Evolutionary conservation across 2,888 invertebrate genomes (phyloP), one percentile per base, ranked within the genome.

Genomic region (Sinohyriopsis cumingii): DNA sequence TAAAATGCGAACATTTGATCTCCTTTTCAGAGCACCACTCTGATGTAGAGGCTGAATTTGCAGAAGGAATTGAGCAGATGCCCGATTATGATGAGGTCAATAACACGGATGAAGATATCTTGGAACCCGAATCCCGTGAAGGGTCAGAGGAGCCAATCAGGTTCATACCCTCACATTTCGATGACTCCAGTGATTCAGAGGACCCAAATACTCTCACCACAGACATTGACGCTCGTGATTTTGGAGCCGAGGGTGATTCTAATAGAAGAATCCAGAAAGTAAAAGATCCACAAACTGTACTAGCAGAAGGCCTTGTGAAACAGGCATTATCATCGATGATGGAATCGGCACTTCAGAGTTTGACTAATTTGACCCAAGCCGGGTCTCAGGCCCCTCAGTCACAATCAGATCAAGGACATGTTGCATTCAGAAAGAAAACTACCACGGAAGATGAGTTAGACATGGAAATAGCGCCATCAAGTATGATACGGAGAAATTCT

Each of bases 1-100:
- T 45, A 45, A 12, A 12, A 45, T 45, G 45, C 45, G 1, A 45
- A 45, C 9, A 3, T 45, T 45, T 45, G 45, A 12, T 45, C 45
- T 45, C 12, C 45, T 45, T 45, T 45, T 12, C 45, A 45, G 45
- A 45, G 12, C 66, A 70, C 59, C 55, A 66, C 20, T 75, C 65
- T 25, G 77, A 75, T 28, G 67, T 71, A 25, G 80, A 80, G 53
- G 77, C 74, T 33, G 83, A 85, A 28, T 84, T 86, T 73, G 80
- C 80, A 20, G 76, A 76, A 63, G 82, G 82, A 57, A 71, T 86
- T 20, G 82, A 81, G 22, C 75, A 80, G 68, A 84, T 86, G 85
- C 86, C 86, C 7, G 86, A 85, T 7, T 82, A 83, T 70, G 84
- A 83, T 68, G 83, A 85, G 24, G 65, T 86, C 20, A 84, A 85